These are phyloP conservation scores for Deroplatys truncata DNA, from an alignment of 2,888 invertebrate genomes.

Conservation along the genomic window DNA sequence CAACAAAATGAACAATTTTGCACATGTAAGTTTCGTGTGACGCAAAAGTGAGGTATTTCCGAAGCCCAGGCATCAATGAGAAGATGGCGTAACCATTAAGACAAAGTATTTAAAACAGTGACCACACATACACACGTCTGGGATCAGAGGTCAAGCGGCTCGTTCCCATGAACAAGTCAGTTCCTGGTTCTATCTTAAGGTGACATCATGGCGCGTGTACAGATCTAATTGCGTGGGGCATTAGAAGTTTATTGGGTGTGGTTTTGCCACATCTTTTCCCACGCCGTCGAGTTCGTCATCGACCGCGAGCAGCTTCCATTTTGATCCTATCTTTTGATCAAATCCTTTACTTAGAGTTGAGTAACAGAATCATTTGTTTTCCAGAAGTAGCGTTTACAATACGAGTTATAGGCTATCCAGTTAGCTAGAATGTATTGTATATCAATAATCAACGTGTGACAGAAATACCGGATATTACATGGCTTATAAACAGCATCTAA, in stretches of 20 bases:
- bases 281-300: neutral
- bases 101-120: neutral
- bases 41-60: neutral
- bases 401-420: no score
- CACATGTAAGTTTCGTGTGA: neutral
- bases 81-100: neutral
- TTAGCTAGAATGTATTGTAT: no score
- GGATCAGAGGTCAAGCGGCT: neutral
- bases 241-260: neutral
- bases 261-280: neutral
- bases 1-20: neutral
- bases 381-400: no score
- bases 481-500: no score
- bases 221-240: neutral
- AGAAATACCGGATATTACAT: no score
- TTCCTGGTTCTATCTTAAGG: neutral
- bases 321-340: neutral
- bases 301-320: neutral
- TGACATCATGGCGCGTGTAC: neutral
- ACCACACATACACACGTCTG: neutral
- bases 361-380: no score
- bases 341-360: no score
- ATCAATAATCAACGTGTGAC: no score
- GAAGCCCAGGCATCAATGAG: neutral
- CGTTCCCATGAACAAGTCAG: neutral